Percentiles rank a stretch among this genome's conserved stretches.
Conservation (phyloP, 2,113 vertebrate species). For the Labeo catla region DNA sequence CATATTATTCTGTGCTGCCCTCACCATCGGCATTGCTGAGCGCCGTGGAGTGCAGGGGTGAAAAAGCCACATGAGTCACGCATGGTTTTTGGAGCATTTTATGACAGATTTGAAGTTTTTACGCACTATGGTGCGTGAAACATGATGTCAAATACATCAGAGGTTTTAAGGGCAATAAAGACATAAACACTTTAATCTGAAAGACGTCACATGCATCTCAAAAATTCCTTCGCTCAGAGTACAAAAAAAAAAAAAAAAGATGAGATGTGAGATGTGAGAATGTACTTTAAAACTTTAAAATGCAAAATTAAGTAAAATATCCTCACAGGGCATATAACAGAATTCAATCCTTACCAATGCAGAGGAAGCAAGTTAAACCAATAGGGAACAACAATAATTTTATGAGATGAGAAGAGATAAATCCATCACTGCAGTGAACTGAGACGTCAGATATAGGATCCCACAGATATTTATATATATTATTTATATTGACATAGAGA, state of each 20-base stretch:
- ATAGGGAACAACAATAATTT: too few relatives aligned
- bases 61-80: background rate
- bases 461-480: background rate
- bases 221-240: too few relatives aligned
- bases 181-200: background rate
- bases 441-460: background rate
- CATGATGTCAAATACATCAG: background rate
- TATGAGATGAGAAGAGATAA: background rate
- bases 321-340: background rate
- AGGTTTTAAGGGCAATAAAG: background rate
- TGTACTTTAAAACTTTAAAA: too few relatives aligned
- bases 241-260: too few relatives aligned
- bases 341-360: background rate
- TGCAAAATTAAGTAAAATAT: background rate
- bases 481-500: background rate
- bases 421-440: background rate
- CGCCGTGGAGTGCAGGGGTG: background rate
- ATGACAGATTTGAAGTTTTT: background rate
- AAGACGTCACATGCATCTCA: too few relatives aligned
- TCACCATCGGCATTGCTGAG: conserved; percentile 1
- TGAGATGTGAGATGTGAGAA: too few relatives aligned
- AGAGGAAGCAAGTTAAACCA: background rate
- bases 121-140: background rate
- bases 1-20: conserved; percentile 20
- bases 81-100: background rate